Evolutionary conservation across 2,888 invertebrate genomes (phyloP), one percentile per base, ranked within the genome.

Genomic region (Drosophila anceps): DNA sequence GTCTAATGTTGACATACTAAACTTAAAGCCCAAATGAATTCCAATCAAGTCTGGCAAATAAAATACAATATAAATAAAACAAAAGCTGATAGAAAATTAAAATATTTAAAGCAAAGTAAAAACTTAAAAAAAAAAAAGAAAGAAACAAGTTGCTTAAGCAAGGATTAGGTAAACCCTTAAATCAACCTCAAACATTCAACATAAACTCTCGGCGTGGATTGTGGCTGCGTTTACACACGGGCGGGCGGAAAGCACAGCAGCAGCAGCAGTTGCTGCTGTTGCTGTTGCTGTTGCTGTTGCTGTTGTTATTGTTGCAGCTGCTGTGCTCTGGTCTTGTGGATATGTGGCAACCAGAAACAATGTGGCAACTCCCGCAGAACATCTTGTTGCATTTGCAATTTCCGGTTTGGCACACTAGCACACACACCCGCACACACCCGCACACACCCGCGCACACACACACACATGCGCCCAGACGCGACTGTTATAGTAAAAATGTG

Each of bases 371-470:
- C 78, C 71, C 73, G 75, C 83, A 78, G 71, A 83, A 88, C 86
- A 88, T 88, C 84, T 90, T 88, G 90, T 88, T 90, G 90, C 84
- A 88, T 84, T 90, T 89, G 79, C 72, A 83, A 88, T 90, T 85
- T 85, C 89, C 84, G 90, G 84, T 81, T 78, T 81, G 58, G 66
- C 72, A 73, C 74, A 70, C 71, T 61, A 65, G 51, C 73, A 12
- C 48, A 48, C 48, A 29, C 15, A 31, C 27, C n/a, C n/a, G 18
- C 31, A 43, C 70, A 73, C 72, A 70, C 67, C 51, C 60, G 43
- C 69, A 9, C 27, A 46, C 46, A 48, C 15, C n/a, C n/a, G n/a
- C n/a, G n/a, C n/a, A n/a, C 24, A 24, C 24, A 13, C 31, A 18
- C 39, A 60, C 54, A 55, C 31, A 69, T 43, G 27, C 12, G 41